Evolutionary conservation across 2,888 invertebrate genomes (phyloP).

Genomic region (Ligdia adustata): DNA sequence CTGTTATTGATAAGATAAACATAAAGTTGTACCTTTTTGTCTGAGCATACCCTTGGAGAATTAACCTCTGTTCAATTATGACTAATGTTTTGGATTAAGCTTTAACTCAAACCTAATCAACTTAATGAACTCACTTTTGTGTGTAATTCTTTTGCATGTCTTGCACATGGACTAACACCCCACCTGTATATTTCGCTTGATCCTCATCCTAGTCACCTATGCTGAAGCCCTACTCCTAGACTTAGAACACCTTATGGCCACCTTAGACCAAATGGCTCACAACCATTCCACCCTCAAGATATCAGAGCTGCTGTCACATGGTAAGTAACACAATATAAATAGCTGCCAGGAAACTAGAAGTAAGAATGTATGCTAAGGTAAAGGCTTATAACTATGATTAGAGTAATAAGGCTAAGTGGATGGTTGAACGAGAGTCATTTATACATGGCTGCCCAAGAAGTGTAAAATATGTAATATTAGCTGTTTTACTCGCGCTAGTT

Average conservation of each 20-base stretch:
- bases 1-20: too few species aligned
- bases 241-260: conserved; percentile 83
- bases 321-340: conserved; percentile 59
- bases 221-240: conserved; percentile 83
- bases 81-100: conserved; percentile 16
- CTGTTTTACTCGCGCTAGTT: too few species aligned
- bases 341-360: not conserved
- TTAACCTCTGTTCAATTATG: too few species aligned
- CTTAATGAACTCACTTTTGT: conserved; percentile 39
- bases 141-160: conserved; percentile 80
- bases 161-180: conserved; percentile 77
- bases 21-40: too few species aligned
- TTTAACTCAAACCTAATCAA: conserved; percentile 26
- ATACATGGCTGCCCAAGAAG: too few species aligned
- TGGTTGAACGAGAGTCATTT: too few species aligned
- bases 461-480: too few species aligned
- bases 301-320: conserved; percentile 78
- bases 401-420: too few species aligned
- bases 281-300: conserved; percentile 81
- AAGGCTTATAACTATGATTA: too few species aligned
- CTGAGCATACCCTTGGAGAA: too few species aligned
- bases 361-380: not conserved
- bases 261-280: conserved; percentile 83
- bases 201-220: conserved; percentile 76
- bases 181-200: conserved; percentile 65